Evolutionary conservation across 2,113 vertebrate genomes (phyloP).

Genomic region (Fregata magnificens): DNA sequence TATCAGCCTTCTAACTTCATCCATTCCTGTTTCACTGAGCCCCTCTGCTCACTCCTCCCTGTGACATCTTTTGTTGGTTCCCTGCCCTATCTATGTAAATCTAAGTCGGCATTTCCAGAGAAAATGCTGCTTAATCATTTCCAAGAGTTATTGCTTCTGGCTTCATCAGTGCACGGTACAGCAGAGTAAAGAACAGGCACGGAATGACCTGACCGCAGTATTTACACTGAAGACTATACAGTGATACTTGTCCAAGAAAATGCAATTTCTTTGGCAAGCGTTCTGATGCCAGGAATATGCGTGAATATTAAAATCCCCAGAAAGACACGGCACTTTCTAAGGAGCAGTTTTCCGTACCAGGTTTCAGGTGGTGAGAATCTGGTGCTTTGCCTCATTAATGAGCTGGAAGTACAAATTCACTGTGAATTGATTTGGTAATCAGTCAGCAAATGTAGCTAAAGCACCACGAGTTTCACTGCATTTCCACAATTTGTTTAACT

Average conservation of each 20-base stretch:
- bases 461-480: background rate
- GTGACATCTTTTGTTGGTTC: constrained; percentile 2
- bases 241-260: background rate
- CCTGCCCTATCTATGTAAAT: background rate
- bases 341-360: background rate
- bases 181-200: background rate
- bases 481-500: background rate
- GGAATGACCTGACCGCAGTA: background rate
- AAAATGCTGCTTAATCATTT: constrained; percentile 36
- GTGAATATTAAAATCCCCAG: background rate
- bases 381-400: background rate
- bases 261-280: background rate
- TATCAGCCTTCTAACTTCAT: background rate
- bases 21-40: background rate
- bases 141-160: constrained; percentile 24
- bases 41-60: background rate
- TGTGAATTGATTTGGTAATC: background rate
- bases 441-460: background rate
- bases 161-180: background rate
- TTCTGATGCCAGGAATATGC: background rate
- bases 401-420: background rate
- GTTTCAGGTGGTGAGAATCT: background rate
- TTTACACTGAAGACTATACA: constrained; percentile 13
- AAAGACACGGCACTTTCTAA: background rate
- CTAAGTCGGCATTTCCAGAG: constrained; percentile 22